Evolutionary conservation across 2,797 vertebrate species (phyloP).

Genomic region (Diplodus puntazzo): DNA sequence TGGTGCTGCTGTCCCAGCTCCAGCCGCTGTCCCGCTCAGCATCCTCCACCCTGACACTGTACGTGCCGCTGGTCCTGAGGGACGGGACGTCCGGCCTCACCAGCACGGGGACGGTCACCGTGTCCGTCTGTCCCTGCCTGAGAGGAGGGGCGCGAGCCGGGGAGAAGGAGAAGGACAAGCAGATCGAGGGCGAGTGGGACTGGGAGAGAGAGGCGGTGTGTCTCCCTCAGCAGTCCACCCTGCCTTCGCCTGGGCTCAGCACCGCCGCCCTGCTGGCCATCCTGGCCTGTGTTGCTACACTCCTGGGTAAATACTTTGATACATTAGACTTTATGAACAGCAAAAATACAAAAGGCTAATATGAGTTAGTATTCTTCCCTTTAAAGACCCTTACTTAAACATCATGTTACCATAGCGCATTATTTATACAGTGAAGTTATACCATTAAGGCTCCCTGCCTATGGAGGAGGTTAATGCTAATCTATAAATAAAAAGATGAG

Average conservation of each 20-base stretch:
- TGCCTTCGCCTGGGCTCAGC: constrained; percentile 91
- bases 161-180: constrained; percentile 83
- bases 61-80: constrained; percentile 90
- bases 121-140: constrained; percentile 92
- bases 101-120: constrained; percentile 91
- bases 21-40: constrained; percentile 83
- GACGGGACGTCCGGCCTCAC: constrained; percentile 90
- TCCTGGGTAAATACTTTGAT: constrained; percentile 86
- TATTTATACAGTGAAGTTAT: constrained; percentile 41
- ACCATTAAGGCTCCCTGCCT: constrained; percentile 38
- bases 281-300: constrained; percentile 90
- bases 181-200: constrained; percentile 79
- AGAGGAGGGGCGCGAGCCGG: constrained; percentile 87
- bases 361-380: background rate
- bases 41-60: constrained; percentile 86
- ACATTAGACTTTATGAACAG: background rate
- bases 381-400: constrained; percentile 10
- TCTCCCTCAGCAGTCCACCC: constrained; percentile 85
- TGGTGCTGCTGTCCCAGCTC: constrained; percentile 88
- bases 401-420: constrained; percentile 19
- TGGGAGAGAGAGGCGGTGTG: constrained; percentile 86
- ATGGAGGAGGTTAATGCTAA: constrained; percentile 62
- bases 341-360: background rate
- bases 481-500: constrained; percentile 65
- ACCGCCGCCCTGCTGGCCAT: constrained; percentile 93